Base-by-base conservation (phyloP, 2,797 vertebrate genomes). In the Mormyrus proboscirostris region DNA sequence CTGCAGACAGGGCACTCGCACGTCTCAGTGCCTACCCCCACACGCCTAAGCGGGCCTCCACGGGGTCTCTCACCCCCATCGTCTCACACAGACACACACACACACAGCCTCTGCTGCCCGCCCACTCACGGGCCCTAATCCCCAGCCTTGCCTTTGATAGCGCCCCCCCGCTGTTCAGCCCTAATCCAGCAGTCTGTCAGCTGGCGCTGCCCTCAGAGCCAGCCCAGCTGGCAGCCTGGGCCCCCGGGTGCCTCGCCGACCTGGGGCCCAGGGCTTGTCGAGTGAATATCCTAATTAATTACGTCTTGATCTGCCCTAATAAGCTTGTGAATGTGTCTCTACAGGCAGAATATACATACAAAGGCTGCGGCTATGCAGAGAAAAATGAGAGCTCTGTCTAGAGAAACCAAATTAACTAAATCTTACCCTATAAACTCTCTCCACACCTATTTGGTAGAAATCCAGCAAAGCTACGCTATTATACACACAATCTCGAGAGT, bases 181-280 rank as follows among this genome's bases (percentile, higher is more conserved):
- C 94, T 96, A 95, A 95, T 95, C 95, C 95, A 96, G 94, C 94
- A 96, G 95, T 94, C 93, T 94, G 94, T 95, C 95, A 96, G 94
- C 94, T 93, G 94, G 93, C 94, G 94, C 94, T 93, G 94, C 95
- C 93, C 93, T 91, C 94, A 95, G 93, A 94, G 94, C 94, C 94
- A 94, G 93, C 92, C 95, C 95, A 96, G 95, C 95, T 96, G 95
- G 95, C 95, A 92, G 93, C 93, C 95, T 94, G 92, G 94, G 92
- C 93, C 92, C 93, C 92, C 91, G 90, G 89, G 93, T 92, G 92
- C 92, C 91, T 90, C 90, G 91, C 92, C 90, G 65, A 19, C 41
- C 73, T 44, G 38, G 73, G 73, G 90, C 16, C 91, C 90, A 87
- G 93, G 89, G 92, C 90, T 12, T 90, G 92, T 94, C 1, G 49